These are phyloP conservation scores for Ornithoptera priamus DNA, from an alignment of 2,888 invertebrate genomes.

Conservation along the genomic window DNA sequence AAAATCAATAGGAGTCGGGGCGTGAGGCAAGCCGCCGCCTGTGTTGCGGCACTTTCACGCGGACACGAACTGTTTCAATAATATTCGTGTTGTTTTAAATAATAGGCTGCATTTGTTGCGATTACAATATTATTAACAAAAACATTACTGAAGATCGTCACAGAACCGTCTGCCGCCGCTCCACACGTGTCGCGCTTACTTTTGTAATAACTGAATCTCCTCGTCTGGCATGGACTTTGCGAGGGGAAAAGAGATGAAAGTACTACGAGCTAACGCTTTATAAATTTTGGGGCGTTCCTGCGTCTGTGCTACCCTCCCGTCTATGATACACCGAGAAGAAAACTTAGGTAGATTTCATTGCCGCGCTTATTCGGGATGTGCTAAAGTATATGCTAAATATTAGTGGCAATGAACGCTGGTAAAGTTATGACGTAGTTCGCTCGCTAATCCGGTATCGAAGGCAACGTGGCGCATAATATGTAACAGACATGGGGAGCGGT, in stretches of 20 bases:
- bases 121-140: constrained; percentile 38
- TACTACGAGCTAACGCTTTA: constrained; percentile 43
- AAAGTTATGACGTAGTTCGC: neutral
- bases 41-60: constrained; percentile 52
- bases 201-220: constrained; percentile 35
- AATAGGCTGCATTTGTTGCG: constrained; percentile 28
- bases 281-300: constrained; percentile 61
- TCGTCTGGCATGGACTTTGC: constrained; percentile 40
- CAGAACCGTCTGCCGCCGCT: constrained; percentile 40
- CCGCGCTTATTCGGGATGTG: neutral
- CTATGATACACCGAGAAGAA: constrained; percentile 29
- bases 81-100: constrained; percentile 7
- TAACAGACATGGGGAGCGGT: constrained; percentile 32
- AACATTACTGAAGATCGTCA: constrained; percentile 30
- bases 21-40: constrained; percentile 50
- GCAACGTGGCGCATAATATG: constrained; percentile 25
- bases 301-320: constrained; percentile 43
- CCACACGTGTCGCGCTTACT: constrained; percentile 50
- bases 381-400: neutral
- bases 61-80: constrained; percentile 30
- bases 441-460: constrained; percentile 2
- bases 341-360: constrained; percentile 16
- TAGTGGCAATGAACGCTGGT: constrained; percentile 14
- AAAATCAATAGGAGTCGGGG: constrained; percentile 77
- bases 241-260: constrained; percentile 61